Conservation (phyloP, 2,888 invertebrate species). For the Rhagophthalmus giganteus region DNA sequence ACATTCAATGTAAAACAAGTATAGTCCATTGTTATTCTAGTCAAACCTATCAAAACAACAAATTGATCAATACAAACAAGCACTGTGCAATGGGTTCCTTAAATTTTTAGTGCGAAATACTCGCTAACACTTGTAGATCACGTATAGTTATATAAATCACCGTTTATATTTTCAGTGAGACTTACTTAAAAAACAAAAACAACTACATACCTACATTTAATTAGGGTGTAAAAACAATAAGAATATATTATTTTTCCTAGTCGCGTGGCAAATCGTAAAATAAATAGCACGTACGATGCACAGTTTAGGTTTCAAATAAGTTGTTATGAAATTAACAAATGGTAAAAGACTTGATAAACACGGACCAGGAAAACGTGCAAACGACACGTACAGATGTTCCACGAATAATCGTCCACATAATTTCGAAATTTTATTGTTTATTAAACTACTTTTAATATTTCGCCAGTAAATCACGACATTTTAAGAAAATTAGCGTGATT, state of each 20-base stretch:
- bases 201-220: too few species aligned
- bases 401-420: neutral
- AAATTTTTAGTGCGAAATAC: slow-evolving; percentile 22
- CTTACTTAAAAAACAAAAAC: too few species aligned
- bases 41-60: neutral
- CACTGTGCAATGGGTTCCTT: slow-evolving; percentile 12
- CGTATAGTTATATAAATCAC: slow-evolving; percentile 12
- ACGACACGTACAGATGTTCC: slow-evolving; percentile 5
- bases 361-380: slow-evolving; percentile 11
- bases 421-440: too few species aligned
- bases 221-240: slow-evolving; percentile 6
- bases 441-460: too few species aligned
- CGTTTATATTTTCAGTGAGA: too few species aligned
- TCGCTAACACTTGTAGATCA: slow-evolving; percentile 18
- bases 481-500: slow-evolving; percentile 6
- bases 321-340: too few species aligned
- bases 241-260: slow-evolving; percentile 13
- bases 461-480: slow-evolving; percentile 6
- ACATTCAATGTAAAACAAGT: slow-evolving; percentile 8
- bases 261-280: slow-evolving; percentile 14
- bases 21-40: slow-evolving; percentile 11
- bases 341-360: too few species aligned
- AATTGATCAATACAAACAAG: slow-evolving; percentile 18
- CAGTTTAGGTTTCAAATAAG: too few species aligned
- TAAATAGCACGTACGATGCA: slow-evolving; percentile 13